Evolutionary conservation across 2,797 vertebrate genomes (phyloP).

Genomic region (Sylvia borin): DNA sequence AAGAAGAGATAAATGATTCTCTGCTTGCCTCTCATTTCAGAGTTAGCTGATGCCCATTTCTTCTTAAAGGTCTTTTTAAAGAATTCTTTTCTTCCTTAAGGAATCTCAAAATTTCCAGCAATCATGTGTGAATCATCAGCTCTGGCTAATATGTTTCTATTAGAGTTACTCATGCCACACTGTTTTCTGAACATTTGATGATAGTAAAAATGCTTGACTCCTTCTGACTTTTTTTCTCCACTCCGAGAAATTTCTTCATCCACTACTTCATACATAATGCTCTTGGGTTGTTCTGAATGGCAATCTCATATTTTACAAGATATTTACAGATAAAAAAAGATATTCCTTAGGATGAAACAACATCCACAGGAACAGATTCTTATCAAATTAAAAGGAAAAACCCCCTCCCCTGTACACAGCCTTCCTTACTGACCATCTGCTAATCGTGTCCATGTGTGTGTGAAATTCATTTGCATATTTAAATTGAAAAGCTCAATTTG

Average conservation of each 20-base stretch:
- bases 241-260: neutral
- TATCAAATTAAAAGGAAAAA: neutral
- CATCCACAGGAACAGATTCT: constrained; percentile 6
- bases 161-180: neutral
- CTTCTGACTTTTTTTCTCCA: neutral
- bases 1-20: neutral
- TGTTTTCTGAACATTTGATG: neutral
- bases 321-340: neutral
- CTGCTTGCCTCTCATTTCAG: neutral
- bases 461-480: constrained; percentile 44
- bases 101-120: neutral
- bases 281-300: neutral
- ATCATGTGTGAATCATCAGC: neutral
- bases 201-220: neutral
- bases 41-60: neutral
- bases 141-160: neutral
- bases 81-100: neutral
- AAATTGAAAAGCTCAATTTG: constrained; percentile 40
- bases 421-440: constrained; percentile 19
- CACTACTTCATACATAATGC: neutral
- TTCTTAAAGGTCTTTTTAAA: neutral
- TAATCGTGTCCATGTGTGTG: neutral
- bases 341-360: neutral
- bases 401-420: neutral
- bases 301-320: neutral